phyloP scores from a whole-genome alignment of 2,113 vertebrate genomes.

The Tachuris rubrigastra region DNA sequence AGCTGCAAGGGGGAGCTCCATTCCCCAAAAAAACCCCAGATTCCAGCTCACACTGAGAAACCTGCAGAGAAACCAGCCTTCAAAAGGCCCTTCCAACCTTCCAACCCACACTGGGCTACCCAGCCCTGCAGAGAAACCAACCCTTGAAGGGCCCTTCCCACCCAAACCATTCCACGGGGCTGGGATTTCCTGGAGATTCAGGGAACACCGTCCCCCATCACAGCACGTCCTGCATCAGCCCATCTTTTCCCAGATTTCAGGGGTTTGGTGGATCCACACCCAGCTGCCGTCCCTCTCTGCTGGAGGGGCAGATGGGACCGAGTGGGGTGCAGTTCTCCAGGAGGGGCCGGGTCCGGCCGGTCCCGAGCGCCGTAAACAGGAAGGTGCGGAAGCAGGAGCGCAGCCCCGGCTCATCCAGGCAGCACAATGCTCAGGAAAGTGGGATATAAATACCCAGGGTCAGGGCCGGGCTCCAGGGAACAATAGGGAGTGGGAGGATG shows the following conservation, averaged over 20 bases:
- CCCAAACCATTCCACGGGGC: not conserved
- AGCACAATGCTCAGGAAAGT: constrained; percentile 73
- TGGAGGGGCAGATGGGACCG: not conserved
- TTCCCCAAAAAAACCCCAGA: not conserved
- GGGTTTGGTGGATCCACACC: accelerated
- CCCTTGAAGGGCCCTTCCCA: not conserved
- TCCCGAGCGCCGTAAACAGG: constrained; percentile 75
- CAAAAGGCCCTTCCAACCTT: not conserved
- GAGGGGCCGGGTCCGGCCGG: not conserved
- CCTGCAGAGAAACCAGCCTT: not conserved
- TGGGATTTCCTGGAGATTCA: not conserved
- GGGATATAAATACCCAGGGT: constrained; percentile 78
- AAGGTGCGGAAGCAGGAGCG: constrained; percentile 72
- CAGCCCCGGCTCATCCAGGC: constrained; percentile 62
- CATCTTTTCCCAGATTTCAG: not conserved
- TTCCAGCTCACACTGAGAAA: not conserved
- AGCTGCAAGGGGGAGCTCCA: not conserved
- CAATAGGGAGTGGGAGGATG: constrained; percentile 69
- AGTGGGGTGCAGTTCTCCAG: not conserved
- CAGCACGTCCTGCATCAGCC: accelerated
- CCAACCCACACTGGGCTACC: too few relatives aligned
- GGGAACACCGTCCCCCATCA: not conserved
- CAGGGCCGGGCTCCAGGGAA: constrained; percentile 67
- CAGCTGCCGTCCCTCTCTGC: accelerated
- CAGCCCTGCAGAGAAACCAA: not conserved